Base-by-base conservation (phyloP, 2,888 invertebrate species). In the Drosophila neotestacea region DNA sequence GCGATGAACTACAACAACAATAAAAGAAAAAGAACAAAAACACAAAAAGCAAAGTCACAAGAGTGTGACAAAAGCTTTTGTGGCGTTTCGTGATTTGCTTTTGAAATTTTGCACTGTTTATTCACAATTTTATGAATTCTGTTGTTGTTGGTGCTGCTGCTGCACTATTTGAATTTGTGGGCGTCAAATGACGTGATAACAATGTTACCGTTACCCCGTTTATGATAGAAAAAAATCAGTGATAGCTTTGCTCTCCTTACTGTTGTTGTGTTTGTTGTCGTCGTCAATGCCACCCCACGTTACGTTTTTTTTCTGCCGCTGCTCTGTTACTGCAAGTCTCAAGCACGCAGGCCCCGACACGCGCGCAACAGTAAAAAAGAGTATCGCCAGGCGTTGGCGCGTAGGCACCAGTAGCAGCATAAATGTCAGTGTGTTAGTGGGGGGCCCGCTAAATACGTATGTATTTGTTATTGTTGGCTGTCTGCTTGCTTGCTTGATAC, bases 1-100 rank as follows among this genome's bases (percentile, higher is more conserved):
- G 81, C 86, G 84, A 77, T 85, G 81, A 84, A 85, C 84, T 76
- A 70, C 78, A 83, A 81, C 71, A 83, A 74, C 60, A 72, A 68
- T 36, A 61, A 50, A 51, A 16, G n/a, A 60, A 66, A 47, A 65
- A 47, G 47, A 70, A 67, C 34, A 70, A 73, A 38, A 51, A 73
- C 52, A 72, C 50, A 64, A 73, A 79, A 71, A 68, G 62, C 65
- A 66, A 71, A 69, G 56, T 66, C 73, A 62, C 46, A 66, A 77
- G 68, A 65, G 74, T 66, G 76, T 74, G 74, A 72, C 67, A 79
- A 73, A 74, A 78, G 60, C 55, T 72, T 62, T 79, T 72, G 56
- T 66, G 44, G 36, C 69, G 32, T 56, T 51, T 69, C 60, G 52
- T 65, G 61, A 71, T 67, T 79, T 79, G 58, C 46, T 69, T 66